Evolutionary conservation across 35 echinoderm and acorn worm species (phyloP).

Genomic region (Eucidaris tribuloides): DNA sequence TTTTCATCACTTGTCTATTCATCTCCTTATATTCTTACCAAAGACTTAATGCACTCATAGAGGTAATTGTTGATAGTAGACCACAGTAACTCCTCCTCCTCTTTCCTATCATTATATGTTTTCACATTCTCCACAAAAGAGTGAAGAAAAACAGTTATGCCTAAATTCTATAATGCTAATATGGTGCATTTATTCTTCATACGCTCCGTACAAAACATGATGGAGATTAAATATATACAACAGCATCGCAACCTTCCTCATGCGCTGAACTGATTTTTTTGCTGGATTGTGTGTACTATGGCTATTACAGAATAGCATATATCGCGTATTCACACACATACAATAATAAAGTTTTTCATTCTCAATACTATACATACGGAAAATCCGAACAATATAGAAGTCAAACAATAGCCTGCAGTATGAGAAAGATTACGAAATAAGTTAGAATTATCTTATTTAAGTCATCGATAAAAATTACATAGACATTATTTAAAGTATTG

Average conservation of each 20-base stretch:
- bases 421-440: not conserved
- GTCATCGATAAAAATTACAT: not conserved
- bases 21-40: too few relatives aligned
- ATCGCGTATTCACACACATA: not conserved
- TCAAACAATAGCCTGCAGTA: constrained; percentile 39
- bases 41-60: too few relatives aligned
- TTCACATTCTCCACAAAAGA: too few relatives aligned
- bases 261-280: not conserved
- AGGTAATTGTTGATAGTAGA: too few relatives aligned
- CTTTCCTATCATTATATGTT: too few relatives aligned
- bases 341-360: not conserved
- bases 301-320: not conserved
- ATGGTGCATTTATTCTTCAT: not conserved
- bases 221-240: not conserved
- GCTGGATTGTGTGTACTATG: not conserved
- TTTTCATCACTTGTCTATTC: too few relatives aligned
- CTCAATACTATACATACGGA: constrained; percentile 93
- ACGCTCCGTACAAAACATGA: not conserved
- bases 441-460: not conserved
- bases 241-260: not conserved
- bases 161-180: not conserved
- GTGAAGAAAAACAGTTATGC: too few relatives aligned
- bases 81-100: too few relatives aligned
- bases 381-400: constrained; percentile 92
- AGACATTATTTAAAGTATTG: not conserved